A percentile compares a stretch with the other conserved stretches of the same genome.
phyloP scores from a whole-genome alignment of 1,140 invertebrate species.

The Gryon sp. region DNA sequence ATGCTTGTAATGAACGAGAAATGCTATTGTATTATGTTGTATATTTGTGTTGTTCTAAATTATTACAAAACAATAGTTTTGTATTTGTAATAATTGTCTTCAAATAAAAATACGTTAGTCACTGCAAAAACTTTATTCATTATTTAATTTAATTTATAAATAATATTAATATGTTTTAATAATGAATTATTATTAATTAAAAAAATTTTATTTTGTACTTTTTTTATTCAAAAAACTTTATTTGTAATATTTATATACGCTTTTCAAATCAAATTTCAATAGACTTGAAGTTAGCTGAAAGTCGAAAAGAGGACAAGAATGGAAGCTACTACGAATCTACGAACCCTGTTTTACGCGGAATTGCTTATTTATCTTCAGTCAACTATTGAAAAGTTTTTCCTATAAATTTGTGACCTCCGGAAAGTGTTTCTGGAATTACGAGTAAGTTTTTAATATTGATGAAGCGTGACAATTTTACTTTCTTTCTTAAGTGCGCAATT shows the following conservation, averaged over 20 bases:
- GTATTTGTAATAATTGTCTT: constrained; percentile 11
- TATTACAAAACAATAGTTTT: constrained; percentile 26
- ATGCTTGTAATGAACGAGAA: neutral
- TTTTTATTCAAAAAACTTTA: too few species aligned
- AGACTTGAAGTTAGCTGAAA: constrained; percentile 10
- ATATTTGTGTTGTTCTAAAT: constrained; percentile 18
- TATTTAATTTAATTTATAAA: too few species aligned
- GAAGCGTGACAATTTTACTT: constrained; percentile 2
- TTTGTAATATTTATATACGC: neutral
- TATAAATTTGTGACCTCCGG: constrained; percentile 64
- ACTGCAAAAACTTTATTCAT: neutral
- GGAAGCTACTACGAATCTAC: constrained; percentile 12
- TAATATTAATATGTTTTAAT: too few species aligned
- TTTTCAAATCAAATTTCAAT: neutral
- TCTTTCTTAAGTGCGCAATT: neutral
- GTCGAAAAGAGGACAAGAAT: constrained; percentile 20
- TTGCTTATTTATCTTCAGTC: constrained; percentile 73
- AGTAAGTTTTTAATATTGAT: constrained; percentile 53
- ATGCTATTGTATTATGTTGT: constrained; percentile 13
- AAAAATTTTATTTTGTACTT: too few species aligned
- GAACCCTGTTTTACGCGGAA: constrained; percentile 46
- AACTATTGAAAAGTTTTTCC: constrained; percentile 50
- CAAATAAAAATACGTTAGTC: constrained; percentile 20
- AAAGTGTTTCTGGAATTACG: constrained; percentile 65
- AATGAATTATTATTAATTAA: too few species aligned